Evolutionary conservation across 1,140 invertebrate genomes (phyloP).

Genomic region (Sarcophaga bullata): DNA sequence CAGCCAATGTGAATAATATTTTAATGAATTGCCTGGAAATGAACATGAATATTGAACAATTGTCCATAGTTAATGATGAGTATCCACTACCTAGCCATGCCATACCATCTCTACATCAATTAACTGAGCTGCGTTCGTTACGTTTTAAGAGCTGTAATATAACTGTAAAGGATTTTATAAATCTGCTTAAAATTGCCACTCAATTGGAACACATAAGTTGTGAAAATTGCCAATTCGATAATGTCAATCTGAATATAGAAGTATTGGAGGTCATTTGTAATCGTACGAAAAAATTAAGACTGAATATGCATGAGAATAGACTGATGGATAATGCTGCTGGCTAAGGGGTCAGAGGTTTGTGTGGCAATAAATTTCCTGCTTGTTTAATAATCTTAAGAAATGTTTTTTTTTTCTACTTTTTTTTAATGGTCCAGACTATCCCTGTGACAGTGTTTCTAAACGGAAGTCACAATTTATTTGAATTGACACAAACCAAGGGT

Average conservation of each 20-base stretch:
- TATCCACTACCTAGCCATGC: not conserved
- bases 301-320: constrained; percentile 23
- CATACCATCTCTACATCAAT: not conserved
- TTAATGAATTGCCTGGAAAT: constrained; percentile 11
- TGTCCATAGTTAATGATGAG: constrained; percentile 25
- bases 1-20: constrained; percentile 20
- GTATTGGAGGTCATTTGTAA: not conserved
- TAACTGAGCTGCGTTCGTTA: not conserved
- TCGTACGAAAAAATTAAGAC: constrained; percentile 3
- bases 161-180: not conserved
- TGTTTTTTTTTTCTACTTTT: not conserved
- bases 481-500: not conserved
- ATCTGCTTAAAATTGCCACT: not conserved
- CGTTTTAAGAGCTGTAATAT: constrained; percentile 19
- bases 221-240: constrained; percentile 4
- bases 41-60: constrained; percentile 4
- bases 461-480: not conserved
- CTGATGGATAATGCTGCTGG: not conserved
- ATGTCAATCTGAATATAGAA: not conserved
- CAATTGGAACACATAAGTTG: not conserved
- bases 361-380: no score
- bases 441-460: not conserved
- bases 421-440: constrained; percentile 1
- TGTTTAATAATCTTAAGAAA: not conserved
- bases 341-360: not conserved